Base-by-base conservation (phyloP, 1,140 invertebrate genomes). In the Batillaria attramentaria region DNA sequence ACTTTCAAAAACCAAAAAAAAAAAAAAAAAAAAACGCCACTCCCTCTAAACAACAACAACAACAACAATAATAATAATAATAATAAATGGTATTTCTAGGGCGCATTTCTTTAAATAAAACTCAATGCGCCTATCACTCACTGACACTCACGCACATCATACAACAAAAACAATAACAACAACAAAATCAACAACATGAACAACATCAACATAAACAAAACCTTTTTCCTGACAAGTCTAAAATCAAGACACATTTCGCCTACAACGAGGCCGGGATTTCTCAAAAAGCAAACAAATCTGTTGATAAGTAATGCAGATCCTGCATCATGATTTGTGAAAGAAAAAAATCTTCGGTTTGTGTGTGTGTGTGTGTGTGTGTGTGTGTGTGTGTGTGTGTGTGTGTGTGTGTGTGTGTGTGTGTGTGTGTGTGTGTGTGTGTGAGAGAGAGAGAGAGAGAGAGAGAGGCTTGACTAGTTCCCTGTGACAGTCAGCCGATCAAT, bases 321-420 rank as follows among this genome's bases (percentile, higher is more conserved):
- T n/a, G n/a, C n/a, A n/a, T n/a, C n/a, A 62, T 62, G 6, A 62
- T 62, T 13, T 13, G 10, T 13, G n/a, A 6, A 28, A 6, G 10
- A 16, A 62, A 62, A 28, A n/a, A 28, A 8, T 62, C 57, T 8
- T 62, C 8, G 5, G 57, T 62, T 18, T 6, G 6, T 62, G 57
- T 62, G 57, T 62, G 57, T 62, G 57, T n/a, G 57, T n/a, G 57
- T 62, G 57, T 62, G 57, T 62, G 57, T 62, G 57, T 13, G 28
- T n/a, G 57, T 62, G 57, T 13, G 6, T 13, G 57, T 62, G 6
- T 16, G 10, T 62, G 57, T 16, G 28, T 62, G 18, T 62, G 31
- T 8, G 8, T 16, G 57, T 62, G 57, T n/a, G 57, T 62, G 57
- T n/a, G 57, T 62, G 57, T n/a, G 8, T 62, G 57, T 62, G 57